Base-by-base conservation (phyloP, 2,797 vertebrate species). In the Poeciliopsis gracilis region DNA sequence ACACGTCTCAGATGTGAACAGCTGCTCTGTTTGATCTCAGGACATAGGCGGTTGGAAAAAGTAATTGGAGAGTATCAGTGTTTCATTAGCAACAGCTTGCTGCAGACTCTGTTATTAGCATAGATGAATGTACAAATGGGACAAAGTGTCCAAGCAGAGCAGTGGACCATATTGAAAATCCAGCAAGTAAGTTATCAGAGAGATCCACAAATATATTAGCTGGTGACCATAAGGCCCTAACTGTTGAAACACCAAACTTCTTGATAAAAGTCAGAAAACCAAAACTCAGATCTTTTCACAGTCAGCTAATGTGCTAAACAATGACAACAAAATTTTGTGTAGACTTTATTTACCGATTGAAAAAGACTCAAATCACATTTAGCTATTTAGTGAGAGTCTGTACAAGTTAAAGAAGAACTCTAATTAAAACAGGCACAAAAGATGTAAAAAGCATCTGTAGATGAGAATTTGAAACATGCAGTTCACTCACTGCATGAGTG, bases 1-100 rank as follows among this genome's bases (percentile, higher is more conserved):
- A 63, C 1, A 3, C 77, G 67, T 61, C 76, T 83, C 18, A 75
- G 74, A 82, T 67, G 73, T 67, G 16, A 84, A 72, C 77, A 80
- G 76, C 88, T 82, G 85, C 70, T 82, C 3, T 38, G 1, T 73
- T 84, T 84, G 76, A 88, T 78, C 69, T 10, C 49, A 72, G 49
- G 67, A 10, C 66, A 71, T 36, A 57, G 57, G 69, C 49, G 75
- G 53, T 28, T 33, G 45, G 77, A 75, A 78, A 87, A 78, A 82
- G 87, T 74, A 77, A 67, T 51, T 71, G 74, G 38, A 36, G 41
- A 76, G 69, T 66, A 79, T 80, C 55, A 73, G 6, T 13, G 41
- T 82, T 71, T 82, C 85, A 89, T 88, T 79, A 86, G 82, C 73
- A 77, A 77, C 86, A 86, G 77, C 59, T 73, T 82, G 78, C 77